Conservation (phyloP, 2,797 vertebrate species). For the Esox lucius region DNA sequence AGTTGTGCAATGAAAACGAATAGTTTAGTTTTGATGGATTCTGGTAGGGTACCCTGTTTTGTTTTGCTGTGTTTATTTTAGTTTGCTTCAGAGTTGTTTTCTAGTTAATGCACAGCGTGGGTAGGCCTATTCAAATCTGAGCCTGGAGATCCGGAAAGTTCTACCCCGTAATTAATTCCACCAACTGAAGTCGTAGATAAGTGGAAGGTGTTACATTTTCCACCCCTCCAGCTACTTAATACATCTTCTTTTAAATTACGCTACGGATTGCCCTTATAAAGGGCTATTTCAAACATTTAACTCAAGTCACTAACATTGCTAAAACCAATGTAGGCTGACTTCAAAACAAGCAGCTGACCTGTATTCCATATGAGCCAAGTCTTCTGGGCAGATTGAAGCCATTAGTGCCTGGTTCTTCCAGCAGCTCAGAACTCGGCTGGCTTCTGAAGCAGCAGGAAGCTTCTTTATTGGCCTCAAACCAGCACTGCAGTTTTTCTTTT, state of each 20-base stretch:
- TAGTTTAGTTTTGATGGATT: neutral
- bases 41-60: neutral
- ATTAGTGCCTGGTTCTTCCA: slow-evolving; percentile 46
- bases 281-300: no score
- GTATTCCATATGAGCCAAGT: slow-evolving; percentile 12
- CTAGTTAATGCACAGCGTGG: neutral
- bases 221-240: no score
- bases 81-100: neutral
- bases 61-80: neutral
- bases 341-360: neutral
- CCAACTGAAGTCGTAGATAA: neutral
- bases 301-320: no score
- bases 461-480: slow-evolving; percentile 62
- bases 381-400: slow-evolving; percentile 55
- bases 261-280: neutral
- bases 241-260: no score
- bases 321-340: neutral
- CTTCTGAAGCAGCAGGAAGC: slow-evolving; percentile 61
- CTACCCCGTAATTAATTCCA: neutral
- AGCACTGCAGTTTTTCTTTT: slow-evolving; percentile 38
- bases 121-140: neutral
- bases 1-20: neutral
- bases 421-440: slow-evolving; percentile 39
- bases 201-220: no score
- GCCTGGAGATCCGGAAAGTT: neutral